Base-by-base conservation (phyloP, 2,797 vertebrate species). In the Microctenopoma stevenorrisi region DNA sequence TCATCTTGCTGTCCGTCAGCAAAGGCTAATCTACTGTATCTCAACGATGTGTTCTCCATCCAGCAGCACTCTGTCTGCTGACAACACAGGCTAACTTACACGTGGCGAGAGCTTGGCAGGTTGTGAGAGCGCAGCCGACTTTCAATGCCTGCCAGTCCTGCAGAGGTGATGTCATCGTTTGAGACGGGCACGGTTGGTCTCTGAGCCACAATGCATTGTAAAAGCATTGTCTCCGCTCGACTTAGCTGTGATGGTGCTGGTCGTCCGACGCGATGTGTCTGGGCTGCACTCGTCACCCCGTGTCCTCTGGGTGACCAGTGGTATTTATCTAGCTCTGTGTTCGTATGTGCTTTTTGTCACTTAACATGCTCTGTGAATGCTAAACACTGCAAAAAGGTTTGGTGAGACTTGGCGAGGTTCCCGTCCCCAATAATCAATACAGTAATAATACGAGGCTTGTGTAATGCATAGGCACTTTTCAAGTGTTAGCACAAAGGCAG, bases 141-240 rank as follows among this genome's bases (percentile, higher is more conserved):
- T 55, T 80, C 64, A 8, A 48, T 58, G 68, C 67, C 70, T 81
- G 84, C 87, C 87, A 89, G 86, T 88, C 84, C 91, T 93, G 90
- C 92, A 93, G 90, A 81, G 91, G 90, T 94, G 93, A 94, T 92
- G 92, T 94, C 91, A 94, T 92, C 72, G 83, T 87, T 88, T 68
- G 72, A 84, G 79, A 59, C 64, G 2, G 50, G 64, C 75, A 48
- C 50, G 33, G 52, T 52, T 67, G 63, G 65, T 77, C 48, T 68
- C 54, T 73, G 70, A 74, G 82, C 78, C 63, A 26, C 2, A 38
- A 46, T 72, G 16, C 42, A 8, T 50, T 50, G 18, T 51, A 8
- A 37, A 12, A 35, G 10, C 43, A 46, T 37, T 75, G 52, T 59
- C 18, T 68, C 6, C 7, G 53, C 64, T 58, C 74, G 44, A 61